Evolutionary conservation across 2,888 invertebrate genomes (phyloP).

Genomic region (Petrolisthes manimaculis): DNA sequence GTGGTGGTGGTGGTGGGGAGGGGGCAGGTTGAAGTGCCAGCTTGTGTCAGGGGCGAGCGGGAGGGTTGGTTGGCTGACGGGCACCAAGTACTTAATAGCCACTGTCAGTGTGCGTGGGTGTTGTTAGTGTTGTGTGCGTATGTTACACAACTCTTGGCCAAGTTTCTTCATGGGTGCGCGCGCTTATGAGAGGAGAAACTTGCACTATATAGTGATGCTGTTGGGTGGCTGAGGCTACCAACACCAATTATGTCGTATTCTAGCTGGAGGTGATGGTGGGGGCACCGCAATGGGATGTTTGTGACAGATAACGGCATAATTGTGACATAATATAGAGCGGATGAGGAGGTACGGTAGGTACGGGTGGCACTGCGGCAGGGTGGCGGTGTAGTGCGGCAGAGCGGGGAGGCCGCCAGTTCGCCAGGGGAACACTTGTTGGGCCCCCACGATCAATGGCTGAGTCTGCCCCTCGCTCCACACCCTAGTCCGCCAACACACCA

Average conservation of each 20-base stretch:
- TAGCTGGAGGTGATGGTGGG: not conserved
- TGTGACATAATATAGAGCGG: conserved; percentile 26
- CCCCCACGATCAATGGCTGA: conserved; percentile 59
- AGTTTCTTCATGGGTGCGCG: too few relatives aligned
- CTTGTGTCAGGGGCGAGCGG: not conserved
- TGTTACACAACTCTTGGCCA: too few relatives aligned
- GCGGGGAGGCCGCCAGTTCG: conserved; percentile 56
- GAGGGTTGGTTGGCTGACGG: not conserved
- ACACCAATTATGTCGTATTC: not conserved
- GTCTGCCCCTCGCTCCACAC: conserved; percentile 53
- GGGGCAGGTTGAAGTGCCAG: conserved; percentile 17
- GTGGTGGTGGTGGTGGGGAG: not conserved
- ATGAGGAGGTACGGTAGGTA: conserved; percentile 16
- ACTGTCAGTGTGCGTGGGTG: conserved; percentile 14
- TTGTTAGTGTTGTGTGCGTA: too few relatives aligned
- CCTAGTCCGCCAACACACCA: conserved; percentile 18
- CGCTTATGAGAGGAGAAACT: too few relatives aligned
- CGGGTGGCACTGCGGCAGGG: conserved; percentile 59
- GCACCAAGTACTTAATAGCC: conserved; percentile 14
- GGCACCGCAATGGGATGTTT: not conserved
- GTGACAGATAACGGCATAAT: conserved; percentile 21
- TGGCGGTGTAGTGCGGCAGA: conserved; percentile 59
- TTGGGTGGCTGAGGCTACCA: not conserved
- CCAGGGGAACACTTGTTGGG: conserved; percentile 62
- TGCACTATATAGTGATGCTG: too few relatives aligned